A percentile compares a stretch with the other conserved stretches of the same genome.
Conservation (phyloP, 2,797 vertebrate species). For the Phaenicophaeus curvirostris region DNA sequence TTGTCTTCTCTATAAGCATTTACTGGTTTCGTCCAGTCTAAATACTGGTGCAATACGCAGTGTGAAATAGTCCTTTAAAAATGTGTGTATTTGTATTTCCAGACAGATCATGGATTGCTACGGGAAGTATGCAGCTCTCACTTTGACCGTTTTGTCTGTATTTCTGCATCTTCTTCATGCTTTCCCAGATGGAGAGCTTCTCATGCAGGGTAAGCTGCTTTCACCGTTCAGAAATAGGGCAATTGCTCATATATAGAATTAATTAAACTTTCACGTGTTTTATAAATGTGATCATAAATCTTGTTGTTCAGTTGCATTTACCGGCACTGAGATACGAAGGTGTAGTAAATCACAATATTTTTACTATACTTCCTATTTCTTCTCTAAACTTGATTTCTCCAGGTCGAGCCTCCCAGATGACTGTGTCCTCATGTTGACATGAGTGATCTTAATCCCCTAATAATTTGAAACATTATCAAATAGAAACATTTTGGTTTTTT, state of each 20-base stretch:
- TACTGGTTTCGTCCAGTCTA: background rate
- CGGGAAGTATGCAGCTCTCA: slow-evolving; percentile 82
- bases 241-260: background rate
- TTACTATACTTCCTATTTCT: background rate
- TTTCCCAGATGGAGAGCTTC: slow-evolving; percentile 84
- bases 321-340: slow-evolving; percentile 6
- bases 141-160: slow-evolving; percentile 82
- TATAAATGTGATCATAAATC: slow-evolving; percentile 19
- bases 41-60: background rate
- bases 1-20: background rate
- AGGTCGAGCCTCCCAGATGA: background rate
- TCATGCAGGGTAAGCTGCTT: slow-evolving; percentile 79
- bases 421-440: background rate
- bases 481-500: background rate
- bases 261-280: background rate
- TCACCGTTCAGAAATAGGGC: background rate
- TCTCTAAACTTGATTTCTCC: background rate
- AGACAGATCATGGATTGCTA: slow-evolving; percentile 79
- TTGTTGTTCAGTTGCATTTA: background rate
- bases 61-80: background rate
- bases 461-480: background rate
- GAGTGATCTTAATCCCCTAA: background rate
- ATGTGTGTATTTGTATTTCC: slow-evolving; percentile 55
- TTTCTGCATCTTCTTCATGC: slow-evolving; percentile 87
- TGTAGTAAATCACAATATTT: background rate